These are phyloP conservation scores for Andrena hattorfiana DNA, from an alignment of 2,888 invertebrate genomes.

Conservation along the genomic window DNA sequence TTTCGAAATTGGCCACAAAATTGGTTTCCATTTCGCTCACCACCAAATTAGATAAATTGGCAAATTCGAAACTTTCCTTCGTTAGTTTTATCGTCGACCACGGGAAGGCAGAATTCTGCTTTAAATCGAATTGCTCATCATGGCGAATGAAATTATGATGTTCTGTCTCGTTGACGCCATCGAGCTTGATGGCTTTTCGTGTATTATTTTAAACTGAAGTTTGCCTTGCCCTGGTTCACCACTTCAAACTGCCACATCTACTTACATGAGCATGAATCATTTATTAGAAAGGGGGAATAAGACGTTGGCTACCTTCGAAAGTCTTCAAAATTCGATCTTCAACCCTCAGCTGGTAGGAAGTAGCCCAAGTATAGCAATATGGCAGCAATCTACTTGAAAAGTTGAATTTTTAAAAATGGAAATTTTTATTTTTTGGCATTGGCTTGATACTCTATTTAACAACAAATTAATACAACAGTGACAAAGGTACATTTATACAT, in stretches of 20 bases:
- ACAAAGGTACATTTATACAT: too few species aligned
- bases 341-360: neutral
- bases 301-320: neutral
- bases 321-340: neutral
- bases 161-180: neutral
- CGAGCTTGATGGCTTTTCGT: neutral
- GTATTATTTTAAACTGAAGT: neutral
- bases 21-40: slow-evolving; percentile 6
- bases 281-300: slow-evolving; percentile 25
- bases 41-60: neutral
- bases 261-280: slow-evolving; percentile 48
- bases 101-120: slow-evolving; percentile 24
- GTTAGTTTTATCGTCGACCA: neutral
- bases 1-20: neutral
- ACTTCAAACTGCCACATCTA: slow-evolving; percentile 37
- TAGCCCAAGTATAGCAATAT: too few species aligned
- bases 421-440: too few species aligned
- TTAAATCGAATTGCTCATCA: neutral
- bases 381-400: neutral
- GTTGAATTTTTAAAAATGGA: neutral
- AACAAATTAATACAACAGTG: too few species aligned
- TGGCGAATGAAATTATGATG: neutral
- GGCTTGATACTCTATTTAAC: too few species aligned
- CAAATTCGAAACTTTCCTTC: slow-evolving; percentile 44
- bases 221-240: slow-evolving; percentile 36